Evolutionary conservation across 1,140 invertebrate genomes (phyloP).

Genomic region (Drosophila sechellia): DNA sequence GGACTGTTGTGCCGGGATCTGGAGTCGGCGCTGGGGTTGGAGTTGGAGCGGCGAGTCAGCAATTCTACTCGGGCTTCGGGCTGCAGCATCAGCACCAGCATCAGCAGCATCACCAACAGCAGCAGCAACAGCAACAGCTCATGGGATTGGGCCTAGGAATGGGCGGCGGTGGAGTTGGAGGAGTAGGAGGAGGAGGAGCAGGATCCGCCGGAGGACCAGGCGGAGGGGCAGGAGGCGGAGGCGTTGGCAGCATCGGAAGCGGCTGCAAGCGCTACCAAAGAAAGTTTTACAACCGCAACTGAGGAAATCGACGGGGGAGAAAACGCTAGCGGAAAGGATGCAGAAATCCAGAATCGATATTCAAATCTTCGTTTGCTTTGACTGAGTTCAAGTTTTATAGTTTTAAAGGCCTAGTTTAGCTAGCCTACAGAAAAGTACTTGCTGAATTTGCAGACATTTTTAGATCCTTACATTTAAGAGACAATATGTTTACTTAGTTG

Average conservation of each 20-base stretch:
- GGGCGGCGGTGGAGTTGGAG: constrained; percentile 39
- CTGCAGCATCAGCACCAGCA: constrained; percentile 58
- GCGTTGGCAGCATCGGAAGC: constrained; percentile 71
- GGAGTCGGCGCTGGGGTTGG: constrained; percentile 8
- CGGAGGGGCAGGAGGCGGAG: constrained; percentile 35
- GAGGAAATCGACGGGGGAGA: constrained; percentile 19
- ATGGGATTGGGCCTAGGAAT: constrained; percentile 60
- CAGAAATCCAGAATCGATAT: constrained; percentile 23
- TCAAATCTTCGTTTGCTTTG: constrained; percentile 72
- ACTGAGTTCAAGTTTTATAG: constrained; percentile 78
- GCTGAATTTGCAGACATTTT: constrained; percentile 42
- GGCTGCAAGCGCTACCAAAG: constrained; percentile 83
- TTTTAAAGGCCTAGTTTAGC: constrained; percentile 41
- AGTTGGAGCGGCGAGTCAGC: constrained; percentile 42
- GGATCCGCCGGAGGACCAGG: constrained; percentile 30
- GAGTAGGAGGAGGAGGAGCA: constrained; percentile 35
- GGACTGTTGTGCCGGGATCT: constrained; percentile 18
- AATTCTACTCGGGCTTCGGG: constrained; percentile 66
- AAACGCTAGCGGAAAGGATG: neutral
- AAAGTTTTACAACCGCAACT: constrained; percentile 83
- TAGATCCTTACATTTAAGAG: constrained; percentile 20
- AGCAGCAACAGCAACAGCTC: constrained; percentile 70
- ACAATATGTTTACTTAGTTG: constrained; percentile 24
- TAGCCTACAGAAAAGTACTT: constrained; percentile 32
- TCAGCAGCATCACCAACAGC: constrained; percentile 50